Percentiles rank a stretch among this genome's conserved stretches.
Evolutionary conservation across 2,113 vertebrate genomes (phyloP).

Genomic region (Otus sunia): DNA sequence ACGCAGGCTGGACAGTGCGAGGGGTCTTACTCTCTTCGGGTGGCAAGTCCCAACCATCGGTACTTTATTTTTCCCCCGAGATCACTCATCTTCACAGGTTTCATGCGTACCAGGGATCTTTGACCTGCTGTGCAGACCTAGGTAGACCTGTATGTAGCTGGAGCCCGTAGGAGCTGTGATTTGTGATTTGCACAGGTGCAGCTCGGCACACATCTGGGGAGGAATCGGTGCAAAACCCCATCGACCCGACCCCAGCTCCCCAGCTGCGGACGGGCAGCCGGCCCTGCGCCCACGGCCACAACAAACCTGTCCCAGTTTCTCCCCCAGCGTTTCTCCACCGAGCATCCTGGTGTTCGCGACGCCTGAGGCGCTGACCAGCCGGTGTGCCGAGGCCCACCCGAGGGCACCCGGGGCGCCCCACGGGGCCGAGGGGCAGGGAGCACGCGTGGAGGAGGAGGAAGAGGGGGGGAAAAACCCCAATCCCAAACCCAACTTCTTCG

Average conservation of each 20-base stretch:
- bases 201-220: not conserved
- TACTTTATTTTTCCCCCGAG: not conserved
- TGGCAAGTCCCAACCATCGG: not conserved
- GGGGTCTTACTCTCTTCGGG: not conserved
- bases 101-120: not conserved
- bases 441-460: not conserved
- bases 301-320: not conserved
- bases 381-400: not conserved
- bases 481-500: not conserved
- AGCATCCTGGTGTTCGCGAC: accelerated
- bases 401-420: not conserved
- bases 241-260: no score
- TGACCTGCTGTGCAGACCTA: not conserved
- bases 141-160: accelerated
- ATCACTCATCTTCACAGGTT: not conserved
- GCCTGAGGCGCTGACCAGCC: not conserved
- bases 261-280: not conserved
- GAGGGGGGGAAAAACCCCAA: not conserved
- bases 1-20: not conserved
- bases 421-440: not conserved
- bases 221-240: accelerated
- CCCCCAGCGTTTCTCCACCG: not conserved
- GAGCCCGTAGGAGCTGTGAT: not conserved
- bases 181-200: not conserved
- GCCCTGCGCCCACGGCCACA: not conserved